Conservation (phyloP, 2,797 vertebrate species). For the Naso thynnoides region DNA sequence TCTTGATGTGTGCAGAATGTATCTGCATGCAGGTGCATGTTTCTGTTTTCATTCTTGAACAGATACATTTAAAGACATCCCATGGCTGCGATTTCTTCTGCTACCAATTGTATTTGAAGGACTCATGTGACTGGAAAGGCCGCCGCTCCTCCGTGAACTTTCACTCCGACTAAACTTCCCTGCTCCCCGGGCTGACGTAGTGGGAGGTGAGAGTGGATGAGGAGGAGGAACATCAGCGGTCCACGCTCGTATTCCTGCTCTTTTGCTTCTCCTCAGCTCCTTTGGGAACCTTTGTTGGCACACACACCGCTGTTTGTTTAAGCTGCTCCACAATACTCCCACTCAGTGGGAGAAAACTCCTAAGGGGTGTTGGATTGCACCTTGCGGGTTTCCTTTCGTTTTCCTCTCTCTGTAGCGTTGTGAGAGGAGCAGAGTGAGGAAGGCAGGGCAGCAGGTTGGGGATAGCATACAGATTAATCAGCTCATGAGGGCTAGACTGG, state of each 20-base stretch:
- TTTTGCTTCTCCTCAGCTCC: slow-evolving; percentile 48
- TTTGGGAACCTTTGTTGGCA: slow-evolving; percentile 65
- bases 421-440: slow-evolving; percentile 29
- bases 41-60: slow-evolving; percentile 30
- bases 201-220: slow-evolving; percentile 39
- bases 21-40: slow-evolving; percentile 5
- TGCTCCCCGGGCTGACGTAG: slow-evolving; percentile 20
- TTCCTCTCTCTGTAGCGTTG: slow-evolving; percentile 23
- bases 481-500: slow-evolving; percentile 53
- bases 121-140: slow-evolving; percentile 17
- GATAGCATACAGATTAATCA: slow-evolving; percentile 60
- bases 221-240: slow-evolving; percentile 9
- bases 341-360: slow-evolving; percentile 60
- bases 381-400: slow-evolving; percentile 55
- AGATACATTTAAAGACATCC: slow-evolving; percentile 26
- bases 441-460: slow-evolving; percentile 24
- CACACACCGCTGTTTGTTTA: slow-evolving; percentile 68
- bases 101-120: slow-evolving; percentile 2
- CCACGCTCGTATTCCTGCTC: slow-evolving; percentile 37
- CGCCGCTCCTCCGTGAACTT: slow-evolving; percentile 31
- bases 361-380: slow-evolving; percentile 63
- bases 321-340: slow-evolving; percentile 63
- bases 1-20: slow-evolving; percentile 7
- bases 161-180: slow-evolving; percentile 14
- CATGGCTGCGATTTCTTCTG: too few relatives aligned